A percentile compares a stretch with the other conserved stretches of the same genome.
These are phyloP conservation scores for Cydia fagiglandana DNA, from an alignment of 1,140 invertebrate species.

Conservation along the genomic window DNA sequence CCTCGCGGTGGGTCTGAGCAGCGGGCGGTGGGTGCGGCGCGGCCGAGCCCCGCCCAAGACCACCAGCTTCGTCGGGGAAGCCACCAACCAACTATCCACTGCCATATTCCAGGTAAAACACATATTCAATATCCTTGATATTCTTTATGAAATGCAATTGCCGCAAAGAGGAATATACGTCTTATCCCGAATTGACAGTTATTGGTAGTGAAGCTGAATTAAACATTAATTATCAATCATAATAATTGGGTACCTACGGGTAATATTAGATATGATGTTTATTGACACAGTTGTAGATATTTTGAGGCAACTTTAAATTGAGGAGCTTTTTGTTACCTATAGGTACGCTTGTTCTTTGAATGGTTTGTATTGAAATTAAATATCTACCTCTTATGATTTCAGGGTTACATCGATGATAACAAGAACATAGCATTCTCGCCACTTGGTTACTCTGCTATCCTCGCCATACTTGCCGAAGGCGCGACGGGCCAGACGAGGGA, in stretches of 20 bases:
- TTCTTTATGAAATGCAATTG: too few species aligned
- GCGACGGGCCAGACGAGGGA: conserved; percentile 80
- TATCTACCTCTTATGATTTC: conserved; percentile 46
- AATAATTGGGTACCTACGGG: too few species aligned
- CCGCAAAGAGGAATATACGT: too few species aligned
- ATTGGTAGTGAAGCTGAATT: too few species aligned
- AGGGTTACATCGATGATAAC: conserved; percentile 80
- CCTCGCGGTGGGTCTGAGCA: conserved; percentile 48
- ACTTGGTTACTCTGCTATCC: conserved; percentile 81
- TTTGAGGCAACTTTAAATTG: too few species aligned
- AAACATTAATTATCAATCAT: too few species aligned
- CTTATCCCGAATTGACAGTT: too few species aligned
- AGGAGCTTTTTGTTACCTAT: too few species aligned
- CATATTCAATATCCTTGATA: too few species aligned
- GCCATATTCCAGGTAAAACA: conserved; percentile 71
- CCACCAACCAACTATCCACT: conserved; percentile 72
- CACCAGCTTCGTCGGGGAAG: conserved; percentile 70
- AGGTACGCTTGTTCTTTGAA: too few species aligned
- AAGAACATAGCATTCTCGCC: conserved; percentile 83
- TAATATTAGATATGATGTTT: too few species aligned
- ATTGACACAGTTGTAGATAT: too few species aligned
- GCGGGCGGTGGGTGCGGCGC: conserved; percentile 63
- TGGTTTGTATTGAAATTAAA: conserved; percentile 7
- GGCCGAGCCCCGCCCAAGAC: conserved; percentile 61
- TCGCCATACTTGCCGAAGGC: conserved; percentile 82